Evolutionary conservation across 2,888 invertebrate species (phyloP).

Genomic region (Caradrina clavipalpis): DNA sequence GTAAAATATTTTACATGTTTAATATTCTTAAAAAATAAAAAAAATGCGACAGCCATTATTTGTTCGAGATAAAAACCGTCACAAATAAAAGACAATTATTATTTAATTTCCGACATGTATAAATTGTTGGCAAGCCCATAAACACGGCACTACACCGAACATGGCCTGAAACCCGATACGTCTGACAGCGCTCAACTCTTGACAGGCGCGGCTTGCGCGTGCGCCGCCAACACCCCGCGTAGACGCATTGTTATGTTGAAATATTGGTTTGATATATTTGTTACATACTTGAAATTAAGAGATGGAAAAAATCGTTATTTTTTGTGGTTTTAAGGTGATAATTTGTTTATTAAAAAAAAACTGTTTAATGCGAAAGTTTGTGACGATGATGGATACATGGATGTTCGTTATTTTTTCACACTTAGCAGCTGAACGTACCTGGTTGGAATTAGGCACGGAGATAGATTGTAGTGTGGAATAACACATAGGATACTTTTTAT

Average conservation of each 20-base stretch:
- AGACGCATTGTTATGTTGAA: conserved; percentile 50
- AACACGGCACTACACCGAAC: conserved; percentile 62
- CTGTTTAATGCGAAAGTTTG: too few relatives aligned
- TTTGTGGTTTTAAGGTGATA: background rate
- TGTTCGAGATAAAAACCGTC: background rate
- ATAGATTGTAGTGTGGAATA: too few relatives aligned
- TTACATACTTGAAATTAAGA: conserved; percentile 7
- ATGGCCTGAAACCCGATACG: conserved; percentile 68
- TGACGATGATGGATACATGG: too few relatives aligned
- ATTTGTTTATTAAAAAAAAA: background rate
- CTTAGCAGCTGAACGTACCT: too few relatives aligned
- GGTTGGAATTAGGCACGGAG: too few relatives aligned
- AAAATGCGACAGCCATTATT: background rate
- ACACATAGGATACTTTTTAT: too few relatives aligned
- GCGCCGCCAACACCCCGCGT: conserved; percentile 58
- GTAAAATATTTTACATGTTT: background rate
- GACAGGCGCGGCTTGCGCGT: conserved; percentile 63
- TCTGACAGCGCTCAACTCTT: conserved; percentile 66
- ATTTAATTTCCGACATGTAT: conserved; percentile 43
- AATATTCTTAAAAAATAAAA: background rate
- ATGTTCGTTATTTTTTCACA: too few relatives aligned
- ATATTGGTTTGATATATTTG: conserved; percentile 43
- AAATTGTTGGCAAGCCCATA: conserved; percentile 46
- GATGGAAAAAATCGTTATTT: background rate
- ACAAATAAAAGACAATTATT: conserved; percentile 24